Base-by-base conservation (phyloP, 2,797 vertebrate genomes). In the Pseudomugil gertrudae region DNA sequence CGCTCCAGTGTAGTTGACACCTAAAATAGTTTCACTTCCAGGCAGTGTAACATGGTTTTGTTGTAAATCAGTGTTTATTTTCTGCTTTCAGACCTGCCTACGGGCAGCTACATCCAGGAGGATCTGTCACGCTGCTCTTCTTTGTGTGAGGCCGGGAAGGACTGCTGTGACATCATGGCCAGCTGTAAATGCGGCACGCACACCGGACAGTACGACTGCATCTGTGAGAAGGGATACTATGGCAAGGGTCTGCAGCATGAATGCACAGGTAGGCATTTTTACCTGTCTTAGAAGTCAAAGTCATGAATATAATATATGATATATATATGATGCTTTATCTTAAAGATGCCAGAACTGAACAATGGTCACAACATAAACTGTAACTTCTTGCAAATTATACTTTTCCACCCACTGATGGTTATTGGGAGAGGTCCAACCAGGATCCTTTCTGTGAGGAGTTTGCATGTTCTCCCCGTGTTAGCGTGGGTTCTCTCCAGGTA, bases 171-270 rank as follows among this genome's bases (percentile, higher is more conserved):
- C 87, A 72, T 92, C 76, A 97, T 98, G 97, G 98, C 97, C 58
- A 98, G 98, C 92, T 99, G 98, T 69, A 96, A 96, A 81, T 99
- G 98, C 1, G 98, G 98, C 43, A 97, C 96, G 1, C 96, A 97
- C 91, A 98, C 96, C 0, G 98, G 98, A 29, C 98, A 98, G 78
- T 99, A 98, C 0, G 98, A 98, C 85, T 99, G 98, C 72, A 92
- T 99, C 90, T 99, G 98, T 63, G 96, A 99, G 79, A 97, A 95
- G 88, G 98, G 98, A 9, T 94, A 99, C 87, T 98, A 97, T 0
- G 98, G 98, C 33, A 97, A 97, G 84, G 98, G 98, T 3, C 94
- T 99, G 0, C 95, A 95, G 51, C 91, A 96, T 15, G 97, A 99
- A 82, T 99, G 98, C 63, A 93, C 95, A 91, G 97, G 98, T 99